These are phyloP conservation scores for Drosophila neotestacea DNA, from an alignment of 2,888 invertebrate species.

Conservation along the genomic window DNA sequence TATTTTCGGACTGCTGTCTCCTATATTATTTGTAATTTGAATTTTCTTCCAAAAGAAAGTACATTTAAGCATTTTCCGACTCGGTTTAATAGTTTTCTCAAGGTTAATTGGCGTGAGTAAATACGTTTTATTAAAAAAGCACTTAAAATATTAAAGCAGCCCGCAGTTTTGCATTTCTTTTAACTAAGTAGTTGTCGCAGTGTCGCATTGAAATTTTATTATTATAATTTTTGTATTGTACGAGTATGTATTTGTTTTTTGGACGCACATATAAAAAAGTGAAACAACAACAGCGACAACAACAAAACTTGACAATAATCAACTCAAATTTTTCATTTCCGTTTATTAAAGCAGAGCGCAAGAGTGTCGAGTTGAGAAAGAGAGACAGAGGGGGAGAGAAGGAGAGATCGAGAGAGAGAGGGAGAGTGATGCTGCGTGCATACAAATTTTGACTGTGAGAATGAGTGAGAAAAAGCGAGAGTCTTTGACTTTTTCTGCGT, in stretches of 20 bases:
- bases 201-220: conserved; percentile 42
- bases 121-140: conserved; percentile 20
- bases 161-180: conserved; percentile 56
- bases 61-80: not conserved
- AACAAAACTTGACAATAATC: conserved; percentile 77
- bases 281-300: conserved; percentile 44
- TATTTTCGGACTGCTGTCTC: not conserved
- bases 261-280: conserved; percentile 35
- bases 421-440: conserved; percentile 32
- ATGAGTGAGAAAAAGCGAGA: conserved; percentile 8
- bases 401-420: not conserved
- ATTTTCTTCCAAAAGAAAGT: not conserved
- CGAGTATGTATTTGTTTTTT: conserved; percentile 16
- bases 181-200: conserved; percentile 44
- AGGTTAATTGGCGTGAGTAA: conserved; percentile 77
- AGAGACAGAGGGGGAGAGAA: conserved; percentile 13
- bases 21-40: not conserved
- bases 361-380: conserved; percentile 9
- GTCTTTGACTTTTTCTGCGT: conserved; percentile 15
- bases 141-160: conserved; percentile 38
- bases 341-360: conserved; percentile 69
- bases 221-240: conserved; percentile 34
- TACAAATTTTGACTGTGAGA: conserved; percentile 16
- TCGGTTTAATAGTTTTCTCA: conserved; percentile 16
- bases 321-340: conserved; percentile 81